Percentiles rank a stretch among this genome's conserved stretches.
Conservation (phyloP, 2,888 invertebrate species). For the Arenicola marina region DNA sequence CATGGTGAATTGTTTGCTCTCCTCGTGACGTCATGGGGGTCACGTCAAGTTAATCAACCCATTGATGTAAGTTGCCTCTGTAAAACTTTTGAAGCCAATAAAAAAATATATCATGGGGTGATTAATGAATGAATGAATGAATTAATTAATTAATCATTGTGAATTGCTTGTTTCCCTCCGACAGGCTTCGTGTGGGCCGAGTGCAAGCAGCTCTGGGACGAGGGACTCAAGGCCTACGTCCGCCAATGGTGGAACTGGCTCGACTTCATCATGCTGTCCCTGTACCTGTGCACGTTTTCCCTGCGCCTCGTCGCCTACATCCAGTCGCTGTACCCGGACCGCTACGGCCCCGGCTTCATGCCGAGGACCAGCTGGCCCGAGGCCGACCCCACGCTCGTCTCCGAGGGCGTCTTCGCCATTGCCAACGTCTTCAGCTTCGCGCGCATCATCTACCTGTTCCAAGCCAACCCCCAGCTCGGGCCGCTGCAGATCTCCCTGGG, state of each 20-base stretch:
- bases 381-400: slow-evolving; percentile 65
- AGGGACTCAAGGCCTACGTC: slow-evolving; percentile 65
- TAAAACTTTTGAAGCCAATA: too few species aligned
- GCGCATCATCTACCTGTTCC: slow-evolving; percentile 66
- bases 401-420: slow-evolving; percentile 66
- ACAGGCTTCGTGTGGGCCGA: slow-evolving; percentile 66
- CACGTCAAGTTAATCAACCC: too few species aligned
- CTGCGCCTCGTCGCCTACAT: slow-evolving; percentile 62
- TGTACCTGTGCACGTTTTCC: slow-evolving; percentile 65
- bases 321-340: slow-evolving; percentile 46
- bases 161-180: slow-evolving; percentile 17
- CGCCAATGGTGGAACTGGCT: slow-evolving; percentile 68
- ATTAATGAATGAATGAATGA: too few species aligned
- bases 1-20: too few species aligned
- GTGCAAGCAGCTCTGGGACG: slow-evolving; percentile 68
- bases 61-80: too few species aligned
- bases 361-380: slow-evolving; percentile 63
- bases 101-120: too few species aligned
- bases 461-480: slow-evolving; percentile 66
- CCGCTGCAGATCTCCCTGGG: slow-evolving; percentile 66
- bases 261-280: slow-evolving; percentile 67
- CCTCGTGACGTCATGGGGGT: too few species aligned
- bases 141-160: too few species aligned
- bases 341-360: slow-evolving; percentile 57
- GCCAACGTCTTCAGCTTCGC: slow-evolving; percentile 67